A percentile compares a stretch with the other conserved stretches of the same genome.
These are phyloP conservation scores for Umimayanthus kanabou DNA, from an alignment of 92 coral and sea anemone genomes.

Conservation along the genomic window DNA sequence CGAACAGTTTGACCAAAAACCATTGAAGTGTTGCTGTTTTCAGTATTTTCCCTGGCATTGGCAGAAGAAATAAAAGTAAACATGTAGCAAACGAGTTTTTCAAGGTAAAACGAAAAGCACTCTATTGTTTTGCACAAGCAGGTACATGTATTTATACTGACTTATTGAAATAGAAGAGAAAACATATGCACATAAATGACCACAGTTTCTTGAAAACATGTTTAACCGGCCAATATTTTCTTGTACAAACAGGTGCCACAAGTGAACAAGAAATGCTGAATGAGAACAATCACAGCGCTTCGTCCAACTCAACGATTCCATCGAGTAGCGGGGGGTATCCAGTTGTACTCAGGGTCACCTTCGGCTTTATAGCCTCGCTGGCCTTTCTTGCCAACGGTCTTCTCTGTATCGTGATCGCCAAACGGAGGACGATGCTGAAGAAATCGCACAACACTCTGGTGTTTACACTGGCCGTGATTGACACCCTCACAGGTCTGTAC, in stretches of 20 bases:
- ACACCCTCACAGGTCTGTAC: constrained; percentile 24
- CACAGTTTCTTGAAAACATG: neutral
- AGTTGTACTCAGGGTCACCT: neutral
- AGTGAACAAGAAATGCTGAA: neutral
- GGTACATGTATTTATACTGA: too few relatives aligned
- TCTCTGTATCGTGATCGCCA: constrained; percentile 15
- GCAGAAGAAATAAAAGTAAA: too few relatives aligned
- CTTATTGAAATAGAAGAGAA: neutral
- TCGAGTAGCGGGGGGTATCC: constrained; percentile 5
- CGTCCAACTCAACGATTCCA: neutral
- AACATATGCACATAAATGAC: too few relatives aligned
- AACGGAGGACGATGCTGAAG: constrained; percentile 29
- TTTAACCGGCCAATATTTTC: neutral
- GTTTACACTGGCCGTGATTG: constrained; percentile 25
- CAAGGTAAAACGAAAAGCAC: too few relatives aligned
- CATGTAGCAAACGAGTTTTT: too few relatives aligned
- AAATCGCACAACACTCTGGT: constrained; percentile 23
- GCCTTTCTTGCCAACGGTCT: constrained; percentile 38
- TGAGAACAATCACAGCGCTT: neutral
- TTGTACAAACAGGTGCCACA: neutral
- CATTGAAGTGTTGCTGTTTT: too few relatives aligned
- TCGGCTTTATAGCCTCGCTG: constrained; percentile 27
- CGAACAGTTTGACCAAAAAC: too few relatives aligned
- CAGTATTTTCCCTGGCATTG: too few relatives aligned
- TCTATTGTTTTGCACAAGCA: too few relatives aligned